A percentile compares a stretch with the other conserved stretches of the same genome.
Evolutionary conservation across 2,113 vertebrate genomes (phyloP).

Genomic region (Oxyruncus cristatus): DNA sequence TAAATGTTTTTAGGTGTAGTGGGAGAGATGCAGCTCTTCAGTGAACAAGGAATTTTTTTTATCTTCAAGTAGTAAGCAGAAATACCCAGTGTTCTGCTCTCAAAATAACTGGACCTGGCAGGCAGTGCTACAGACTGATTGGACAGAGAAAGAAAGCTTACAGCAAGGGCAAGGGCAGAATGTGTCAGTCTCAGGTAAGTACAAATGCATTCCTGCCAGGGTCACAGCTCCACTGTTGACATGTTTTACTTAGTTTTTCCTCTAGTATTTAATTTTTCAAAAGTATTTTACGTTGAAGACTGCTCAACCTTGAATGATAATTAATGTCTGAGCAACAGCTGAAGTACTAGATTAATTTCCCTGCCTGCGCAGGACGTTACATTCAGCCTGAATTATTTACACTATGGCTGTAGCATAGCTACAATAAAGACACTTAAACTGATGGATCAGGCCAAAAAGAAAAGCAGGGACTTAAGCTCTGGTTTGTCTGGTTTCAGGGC

Average conservation of each 20-base stretch:
- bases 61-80: background rate
- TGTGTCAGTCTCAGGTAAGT: background rate
- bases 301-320: background rate
- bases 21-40: background rate
- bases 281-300: background rate
- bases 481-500: background rate
- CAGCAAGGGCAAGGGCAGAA: background rate
- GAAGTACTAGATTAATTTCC: background rate
- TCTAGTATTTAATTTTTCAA: background rate
- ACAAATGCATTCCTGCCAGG: background rate
- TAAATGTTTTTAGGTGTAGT: background rate
- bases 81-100: background rate
- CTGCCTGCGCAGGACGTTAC: background rate
- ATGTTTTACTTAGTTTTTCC: background rate
- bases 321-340: background rate
- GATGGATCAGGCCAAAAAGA: background rate
- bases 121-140: background rate
- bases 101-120: background rate
- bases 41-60: background rate
- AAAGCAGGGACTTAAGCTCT: background rate
- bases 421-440: background rate
- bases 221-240: background rate
- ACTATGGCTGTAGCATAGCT: background rate
- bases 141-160: background rate
- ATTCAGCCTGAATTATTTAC: background rate